Conservation (phyloP, 2,113 vertebrate genomes). For the Thomomys bottae region DNA sequence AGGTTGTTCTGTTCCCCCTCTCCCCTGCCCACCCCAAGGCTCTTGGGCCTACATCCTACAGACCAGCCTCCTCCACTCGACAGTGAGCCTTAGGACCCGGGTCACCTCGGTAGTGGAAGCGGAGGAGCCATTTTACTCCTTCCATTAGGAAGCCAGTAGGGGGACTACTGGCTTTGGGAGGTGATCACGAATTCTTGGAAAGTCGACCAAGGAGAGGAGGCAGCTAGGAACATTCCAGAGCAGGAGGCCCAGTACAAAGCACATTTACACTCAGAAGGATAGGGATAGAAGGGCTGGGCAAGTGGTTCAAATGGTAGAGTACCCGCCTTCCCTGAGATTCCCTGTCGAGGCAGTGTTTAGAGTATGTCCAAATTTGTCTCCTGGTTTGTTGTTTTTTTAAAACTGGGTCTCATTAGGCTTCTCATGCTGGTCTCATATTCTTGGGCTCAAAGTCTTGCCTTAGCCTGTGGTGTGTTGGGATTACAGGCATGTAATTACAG, state of each 20-base stretch:
- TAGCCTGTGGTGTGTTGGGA: background rate
- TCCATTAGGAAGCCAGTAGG: background rate
- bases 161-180: background rate
- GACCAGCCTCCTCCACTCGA: background rate
- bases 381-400: background rate
- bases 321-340: background rate
- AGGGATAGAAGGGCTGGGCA: background rate
- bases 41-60: background rate
- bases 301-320: too few relatives aligned
- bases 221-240: background rate
- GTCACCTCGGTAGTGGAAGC: background rate
- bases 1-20: background rate
- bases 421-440: background rate
- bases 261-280: background rate
- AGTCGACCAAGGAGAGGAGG: background rate
- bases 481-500: background rate
- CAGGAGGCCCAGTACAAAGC: background rate
- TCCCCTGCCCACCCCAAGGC: too few relatives aligned
- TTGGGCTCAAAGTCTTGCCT: background rate
- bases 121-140: background rate
- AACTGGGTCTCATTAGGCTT: background rate
- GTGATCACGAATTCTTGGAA: background rate
- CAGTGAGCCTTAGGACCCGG: too few relatives aligned
- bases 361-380: background rate
- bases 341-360: background rate